Evolutionary conservation across 2,888 invertebrate genomes (phyloP).

Genomic region (Nyleta sp.): DNA sequence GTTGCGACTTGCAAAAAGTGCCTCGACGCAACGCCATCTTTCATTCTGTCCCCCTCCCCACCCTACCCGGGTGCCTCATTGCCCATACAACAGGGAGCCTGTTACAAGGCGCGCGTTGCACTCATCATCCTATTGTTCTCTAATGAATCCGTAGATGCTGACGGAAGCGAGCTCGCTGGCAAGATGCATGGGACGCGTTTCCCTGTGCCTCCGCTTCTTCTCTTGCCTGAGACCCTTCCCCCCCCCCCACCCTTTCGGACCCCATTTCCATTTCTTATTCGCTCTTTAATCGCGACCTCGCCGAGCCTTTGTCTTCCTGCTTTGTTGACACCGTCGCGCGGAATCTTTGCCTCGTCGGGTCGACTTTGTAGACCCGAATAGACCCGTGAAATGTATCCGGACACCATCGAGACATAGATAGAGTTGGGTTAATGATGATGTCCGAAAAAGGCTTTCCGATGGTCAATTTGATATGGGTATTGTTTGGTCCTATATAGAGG

Average conservation of each 20-base stretch:
- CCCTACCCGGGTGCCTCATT: slow-evolving; percentile 27
- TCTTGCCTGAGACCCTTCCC: no score
- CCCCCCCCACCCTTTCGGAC: slow-evolving; percentile 27
- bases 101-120: slow-evolving; percentile 68
- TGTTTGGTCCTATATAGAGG: no score
- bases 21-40: slow-evolving; percentile 38
- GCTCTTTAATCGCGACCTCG: slow-evolving; percentile 42
- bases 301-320: slow-evolving; percentile 46
- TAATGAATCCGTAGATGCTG: slow-evolving; percentile 81
- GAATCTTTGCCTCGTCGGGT: slow-evolving; percentile 39
- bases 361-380: slow-evolving; percentile 21
- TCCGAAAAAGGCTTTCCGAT: no score
- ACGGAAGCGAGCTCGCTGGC: slow-evolving; percentile 76
- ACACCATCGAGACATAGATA: not conserved
- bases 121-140: slow-evolving; percentile 81
- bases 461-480: no score
- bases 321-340: slow-evolving; percentile 42
- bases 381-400: slow-evolving; percentile 9
- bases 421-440: no score
- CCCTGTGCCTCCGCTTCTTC: slow-evolving; percentile 67
- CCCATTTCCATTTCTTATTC: slow-evolving; percentile 44
- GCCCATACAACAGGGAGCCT: slow-evolving; percentile 60
- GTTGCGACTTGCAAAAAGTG: slow-evolving; percentile 39
- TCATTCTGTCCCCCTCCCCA: slow-evolving; percentile 44
- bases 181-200: slow-evolving; percentile 76